Evolutionary conservation across 53 echinoderm and acorn worm genomes (phyloP), one percentile per base, ranked within the genome.

Genomic region (Holothuria leucospilota): DNA sequence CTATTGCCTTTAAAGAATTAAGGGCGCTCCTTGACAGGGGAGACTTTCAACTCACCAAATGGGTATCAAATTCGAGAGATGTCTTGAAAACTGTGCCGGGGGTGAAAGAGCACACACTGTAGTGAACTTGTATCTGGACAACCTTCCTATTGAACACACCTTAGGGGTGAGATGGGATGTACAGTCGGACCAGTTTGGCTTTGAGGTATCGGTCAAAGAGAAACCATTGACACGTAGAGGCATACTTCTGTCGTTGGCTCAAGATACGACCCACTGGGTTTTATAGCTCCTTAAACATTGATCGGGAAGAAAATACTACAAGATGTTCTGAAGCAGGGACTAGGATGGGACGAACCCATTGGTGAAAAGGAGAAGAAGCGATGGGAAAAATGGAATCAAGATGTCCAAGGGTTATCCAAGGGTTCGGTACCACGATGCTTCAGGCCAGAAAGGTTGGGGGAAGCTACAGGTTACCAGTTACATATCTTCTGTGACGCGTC

Each of bases 401-500:
- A 77, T 23, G 7, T 77, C 7, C 73, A 63, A 12, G 68, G 13
- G 6, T 46, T 77, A 39, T 63, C 63, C 15, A 26, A 39, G 6
- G 68, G 72, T 18, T 29, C 69, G 71, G 62, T 86, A 11, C 21
- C 1, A 52, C 82, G 86, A 62, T 86, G 86, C 42, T 13, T 71
- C 28, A 86, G 40, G 67, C 90, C 90, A 29, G 39, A 9, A 16
- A 6, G 46, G 23, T 80, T 81, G 23, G n/a, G 79, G 8, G 79
- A 69, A 11, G 86, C 41, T 14, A 82, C 24, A 3, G 42, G 42
- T 42, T 68, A 68, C 9, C 56, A 87, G 63, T 65, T 91, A 20
- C 86, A 91, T 41, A 65, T 69, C 63, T 94, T 94, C 61, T 63
- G 67, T 39, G 91, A 91, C 77, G 94, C 94, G 2, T 90, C 90